Base-by-base conservation (phyloP, 2,888 invertebrate genomes). In the Margaritifera margaritifera region DNA sequence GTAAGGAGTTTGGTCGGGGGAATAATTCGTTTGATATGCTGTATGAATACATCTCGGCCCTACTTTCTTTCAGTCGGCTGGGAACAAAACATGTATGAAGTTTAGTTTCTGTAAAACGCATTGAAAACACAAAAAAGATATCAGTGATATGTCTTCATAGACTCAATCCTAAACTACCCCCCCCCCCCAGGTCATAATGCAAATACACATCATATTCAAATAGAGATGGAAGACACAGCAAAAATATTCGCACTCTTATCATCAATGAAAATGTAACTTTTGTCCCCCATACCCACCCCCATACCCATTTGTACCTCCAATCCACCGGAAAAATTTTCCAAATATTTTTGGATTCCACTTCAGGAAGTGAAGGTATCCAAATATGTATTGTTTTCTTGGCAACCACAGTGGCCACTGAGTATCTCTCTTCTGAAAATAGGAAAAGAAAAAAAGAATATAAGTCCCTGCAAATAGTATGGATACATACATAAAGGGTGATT, bases 341-440 rank as follows among this genome's bases (percentile, higher is more conserved):
- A 80, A 81, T n/a, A 87, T 69, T 52, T 72, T 77, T 11, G 80
- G 78, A 59, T 81, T 82, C 66, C 77, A 87, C 65, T 86, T 80
- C 62, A 88, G 64, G 78, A 90, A 91, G 64, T 85, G 80, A 22
- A 89, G 89, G 74, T 92, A 90, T 6, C 93, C 93, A 66, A 89
- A 85, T 11, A 92, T 83, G 82, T 93, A 93, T 75, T 91, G 90
- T 70, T 90, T 89, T 80, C 92, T 89, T 55, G 92, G 91, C 50
- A 92, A 86, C 92, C 93, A 93, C 11, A 90, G 88, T 19, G 91
- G 90, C 92, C 92, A 93, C 78, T 91, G 90, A 61, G 88, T 86
- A 66, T 89, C 84, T 77, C 91, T 83, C 74, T 89, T 85, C 92
- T 92, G 86, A 61, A 87, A 87, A 56, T n/a, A n/a, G 64, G 53